Evolutionary conservation across 2,113 vertebrate genomes (phyloP).

Genomic region (Lepisosteus osseus): DNA sequence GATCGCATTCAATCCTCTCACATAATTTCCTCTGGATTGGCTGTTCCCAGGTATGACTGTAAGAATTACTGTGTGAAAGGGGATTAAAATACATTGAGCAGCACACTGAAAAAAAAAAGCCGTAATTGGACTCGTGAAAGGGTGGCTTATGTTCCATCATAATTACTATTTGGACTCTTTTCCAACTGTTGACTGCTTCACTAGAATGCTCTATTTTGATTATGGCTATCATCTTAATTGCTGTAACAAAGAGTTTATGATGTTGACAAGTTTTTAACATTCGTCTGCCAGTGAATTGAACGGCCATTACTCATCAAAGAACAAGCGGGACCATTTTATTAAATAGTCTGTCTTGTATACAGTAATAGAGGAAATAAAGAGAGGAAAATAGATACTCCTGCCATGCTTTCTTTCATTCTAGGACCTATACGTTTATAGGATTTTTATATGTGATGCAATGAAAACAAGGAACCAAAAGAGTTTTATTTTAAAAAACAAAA

Average conservation of each 20-base stretch:
- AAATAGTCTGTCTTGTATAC: not conserved
- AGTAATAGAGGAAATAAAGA: no score
- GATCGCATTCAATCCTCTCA: not conserved
- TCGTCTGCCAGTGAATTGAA: no score
- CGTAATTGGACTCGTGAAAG: not conserved
- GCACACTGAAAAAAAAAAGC: not conserved
- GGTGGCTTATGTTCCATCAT: not conserved
- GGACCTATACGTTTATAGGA: no score
- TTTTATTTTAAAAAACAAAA: no score
- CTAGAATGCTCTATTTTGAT: constrained; percentile 1
- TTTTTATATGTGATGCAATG: no score
- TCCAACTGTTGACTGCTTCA: not conserved
- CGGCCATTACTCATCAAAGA: no score
- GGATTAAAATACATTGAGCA: not conserved
- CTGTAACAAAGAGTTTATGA: not conserved
- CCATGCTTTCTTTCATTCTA: no score
- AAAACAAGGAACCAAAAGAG: no score
- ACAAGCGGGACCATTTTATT: not conserved
- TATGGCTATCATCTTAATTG: not conserved
- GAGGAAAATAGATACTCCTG: no score
- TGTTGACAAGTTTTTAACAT: not conserved
- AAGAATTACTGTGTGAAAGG: not conserved
- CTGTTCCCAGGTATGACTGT: not conserved
- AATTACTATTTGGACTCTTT: not conserved
- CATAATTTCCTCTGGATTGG: not conserved